phyloP scores from a whole-genome alignment of 2,888 invertebrate genomes.

The Steinernema scapterisci region DNA sequence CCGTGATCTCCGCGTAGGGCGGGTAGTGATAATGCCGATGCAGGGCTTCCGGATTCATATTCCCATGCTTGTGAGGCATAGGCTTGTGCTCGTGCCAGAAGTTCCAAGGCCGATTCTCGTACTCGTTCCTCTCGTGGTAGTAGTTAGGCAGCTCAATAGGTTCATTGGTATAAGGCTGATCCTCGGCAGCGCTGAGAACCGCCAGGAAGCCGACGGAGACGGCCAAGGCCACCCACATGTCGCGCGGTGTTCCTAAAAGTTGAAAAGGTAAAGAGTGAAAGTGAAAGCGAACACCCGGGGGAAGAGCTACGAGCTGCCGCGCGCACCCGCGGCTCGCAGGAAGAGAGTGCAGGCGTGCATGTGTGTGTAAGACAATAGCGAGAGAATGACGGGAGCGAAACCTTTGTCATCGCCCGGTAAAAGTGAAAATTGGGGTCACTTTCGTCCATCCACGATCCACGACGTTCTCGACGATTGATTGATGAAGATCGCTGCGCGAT shows the following conservation, averaged over 20 bases:
- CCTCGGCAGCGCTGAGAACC: not conserved
- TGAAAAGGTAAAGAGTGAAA: constrained; percentile 8
- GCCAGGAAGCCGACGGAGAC: not conserved
- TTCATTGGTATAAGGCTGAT: constrained; percentile 33
- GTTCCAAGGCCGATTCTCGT: constrained; percentile 34
- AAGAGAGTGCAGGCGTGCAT: constrained; percentile 23
- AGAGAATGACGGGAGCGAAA: constrained; percentile 17
- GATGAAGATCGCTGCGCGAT: constrained; percentile 24
- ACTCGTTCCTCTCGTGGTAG: constrained; percentile 34
- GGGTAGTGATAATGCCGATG: constrained; percentile 35
- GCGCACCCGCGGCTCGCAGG: too few species aligned
- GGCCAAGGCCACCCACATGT: constrained; percentile 25
- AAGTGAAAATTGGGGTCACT: constrained; percentile 30
- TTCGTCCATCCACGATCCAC: not conserved
- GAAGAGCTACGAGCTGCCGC: too few species aligned
- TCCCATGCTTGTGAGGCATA: constrained; percentile 34
- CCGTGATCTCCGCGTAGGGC: constrained; percentile 22
- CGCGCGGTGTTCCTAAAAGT: too few species aligned
- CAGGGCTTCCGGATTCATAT: not conserved
- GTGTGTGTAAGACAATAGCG: not conserved
- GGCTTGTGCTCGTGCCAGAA: constrained; percentile 38
- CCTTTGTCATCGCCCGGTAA: constrained; percentile 31
- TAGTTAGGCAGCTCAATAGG: constrained; percentile 27
- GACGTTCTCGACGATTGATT: constrained; percentile 12
- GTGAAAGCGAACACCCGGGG: not conserved